Evolutionary conservation across 2,888 invertebrate genomes (phyloP), one percentile per base, ranked within the genome.

Genomic region (Hoplodrina blanda): DNA sequence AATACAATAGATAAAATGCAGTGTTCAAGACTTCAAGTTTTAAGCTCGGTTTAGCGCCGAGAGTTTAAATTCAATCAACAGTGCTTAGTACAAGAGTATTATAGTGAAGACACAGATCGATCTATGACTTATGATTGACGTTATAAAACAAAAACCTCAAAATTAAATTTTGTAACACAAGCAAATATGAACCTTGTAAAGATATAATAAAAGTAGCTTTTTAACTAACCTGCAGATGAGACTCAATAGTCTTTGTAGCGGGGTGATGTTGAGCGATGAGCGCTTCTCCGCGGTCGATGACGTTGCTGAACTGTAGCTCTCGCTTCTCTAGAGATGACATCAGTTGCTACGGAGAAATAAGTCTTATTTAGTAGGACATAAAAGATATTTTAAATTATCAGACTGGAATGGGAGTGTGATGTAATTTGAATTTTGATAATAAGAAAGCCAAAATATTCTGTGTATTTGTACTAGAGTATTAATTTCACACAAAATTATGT

Each of bases 281-380:
- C 19, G 98, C 98, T 91, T 99, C 99, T 44, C 99, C 99, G 71
- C 99, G 97, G 94, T 99, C 99, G 92, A 99, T 98, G 53, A 99
- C 99, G 69, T 99, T 98, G 88, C 99, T 99, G 96, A 99, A 99
- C 93, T 99, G 99, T 70, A 98, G 97, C 94, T 99, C 99, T 62
- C 99, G 97, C 91, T 98, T 98, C 94, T 99, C 99, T 90, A 99
- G 96, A 81, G 99, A 99, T 83, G 98, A 98, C 98, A 99, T 99
- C 90, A 99, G 96, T 92, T 98, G 98, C 99, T 99, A 52, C 89
- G 89, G 84, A 84, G 85, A 88, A 87, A 80, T 66, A 3, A 0
- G 13, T 17, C 46, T 72, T 80, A 77, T 73, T 62, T 71, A 8
- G 8, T 59, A 0, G 1, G 4, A 0, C 0, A 0, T 56, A 61